Evolutionary conservation across 35 echinoderm and acorn worm genomes (phyloP).

Genomic region (Holothuria glaberrima): DNA sequence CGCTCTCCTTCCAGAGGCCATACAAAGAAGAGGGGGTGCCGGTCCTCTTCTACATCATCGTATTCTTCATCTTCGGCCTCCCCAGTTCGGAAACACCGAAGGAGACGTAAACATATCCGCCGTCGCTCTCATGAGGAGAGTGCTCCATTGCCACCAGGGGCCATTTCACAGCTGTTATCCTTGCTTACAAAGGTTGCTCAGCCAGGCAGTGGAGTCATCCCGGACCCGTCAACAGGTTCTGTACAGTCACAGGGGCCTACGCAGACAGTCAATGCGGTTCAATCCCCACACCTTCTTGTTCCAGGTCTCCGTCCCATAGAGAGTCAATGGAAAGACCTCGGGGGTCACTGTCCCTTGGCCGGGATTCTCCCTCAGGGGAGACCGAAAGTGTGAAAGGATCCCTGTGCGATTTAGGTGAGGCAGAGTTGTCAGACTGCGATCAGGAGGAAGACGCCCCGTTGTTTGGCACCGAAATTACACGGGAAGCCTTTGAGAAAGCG

Average conservation of each 20-base stretch:
- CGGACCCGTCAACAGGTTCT: not conserved
- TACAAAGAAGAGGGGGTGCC: not conserved
- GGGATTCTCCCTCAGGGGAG: not conserved
- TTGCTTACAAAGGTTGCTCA: not conserved
- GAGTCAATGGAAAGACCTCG: not conserved
- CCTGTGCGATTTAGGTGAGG: not conserved
- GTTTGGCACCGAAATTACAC: slow-evolving; percentile 6
- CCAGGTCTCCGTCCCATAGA: not conserved
- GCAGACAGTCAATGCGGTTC: not conserved
- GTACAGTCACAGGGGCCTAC: not conserved
- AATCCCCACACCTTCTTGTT: not conserved
- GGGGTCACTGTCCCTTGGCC: not conserved
- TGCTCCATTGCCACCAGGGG: not conserved
- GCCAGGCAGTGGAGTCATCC: not conserved
- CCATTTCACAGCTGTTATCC: not conserved
- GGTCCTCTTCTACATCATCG: not conserved
- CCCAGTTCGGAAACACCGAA: not conserved
- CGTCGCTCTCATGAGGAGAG: not conserved
- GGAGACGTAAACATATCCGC: not conserved
- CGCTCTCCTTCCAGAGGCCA: slow-evolving; percentile 17
- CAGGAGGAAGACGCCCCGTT: not conserved
- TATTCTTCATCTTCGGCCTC: not conserved
- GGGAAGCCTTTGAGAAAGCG: not conserved
- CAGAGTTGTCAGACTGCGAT: not conserved
- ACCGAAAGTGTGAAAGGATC: not conserved